These are phyloP conservation scores for Agrochola lychnidis DNA, from an alignment of 2,888 invertebrate genomes.

Conservation along the genomic window DNA sequence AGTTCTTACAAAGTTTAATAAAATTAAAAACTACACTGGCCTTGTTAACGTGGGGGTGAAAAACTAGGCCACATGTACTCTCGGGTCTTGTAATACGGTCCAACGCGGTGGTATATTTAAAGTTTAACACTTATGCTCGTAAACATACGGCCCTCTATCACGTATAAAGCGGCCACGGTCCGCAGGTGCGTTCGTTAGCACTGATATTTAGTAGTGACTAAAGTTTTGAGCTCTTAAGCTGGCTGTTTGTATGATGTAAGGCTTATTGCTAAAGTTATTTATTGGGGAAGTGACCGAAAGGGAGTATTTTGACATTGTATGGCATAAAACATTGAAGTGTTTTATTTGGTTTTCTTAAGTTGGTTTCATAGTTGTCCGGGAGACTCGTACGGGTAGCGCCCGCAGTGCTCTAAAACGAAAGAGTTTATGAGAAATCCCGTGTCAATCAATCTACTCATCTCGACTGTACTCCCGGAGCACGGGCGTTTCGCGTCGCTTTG, in stretches of 20 bases:
- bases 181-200: slow-evolving; percentile 63
- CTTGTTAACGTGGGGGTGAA: slow-evolving; percentile 56
- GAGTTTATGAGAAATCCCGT: too few species aligned
- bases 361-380: too few species aligned
- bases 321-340: not conserved
- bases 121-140: slow-evolving; percentile 66
- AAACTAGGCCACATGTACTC: slow-evolving; percentile 68
- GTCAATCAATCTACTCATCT: too few species aligned
- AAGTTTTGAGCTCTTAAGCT: slow-evolving; percentile 64
- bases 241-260: slow-evolving; percentile 41
- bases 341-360: not conserved
- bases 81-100: slow-evolving; percentile 57
- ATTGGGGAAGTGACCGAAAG: not conserved
- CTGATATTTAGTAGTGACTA: slow-evolving; percentile 58
- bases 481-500: too few species aligned
- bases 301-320: not conserved
- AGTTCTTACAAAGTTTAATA: slow-evolving; percentile 63
- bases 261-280: slow-evolving; percentile 13
- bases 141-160: slow-evolving; percentile 65
- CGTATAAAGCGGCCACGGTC: slow-evolving; percentile 58
- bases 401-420: too few species aligned
- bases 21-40: slow-evolving; percentile 66
- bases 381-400: too few species aligned
- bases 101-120: slow-evolving; percentile 64
- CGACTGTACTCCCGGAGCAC: too few species aligned